Conservation (phyloP, 2,797 vertebrate genomes). For the Podargus strigoides region DNA sequence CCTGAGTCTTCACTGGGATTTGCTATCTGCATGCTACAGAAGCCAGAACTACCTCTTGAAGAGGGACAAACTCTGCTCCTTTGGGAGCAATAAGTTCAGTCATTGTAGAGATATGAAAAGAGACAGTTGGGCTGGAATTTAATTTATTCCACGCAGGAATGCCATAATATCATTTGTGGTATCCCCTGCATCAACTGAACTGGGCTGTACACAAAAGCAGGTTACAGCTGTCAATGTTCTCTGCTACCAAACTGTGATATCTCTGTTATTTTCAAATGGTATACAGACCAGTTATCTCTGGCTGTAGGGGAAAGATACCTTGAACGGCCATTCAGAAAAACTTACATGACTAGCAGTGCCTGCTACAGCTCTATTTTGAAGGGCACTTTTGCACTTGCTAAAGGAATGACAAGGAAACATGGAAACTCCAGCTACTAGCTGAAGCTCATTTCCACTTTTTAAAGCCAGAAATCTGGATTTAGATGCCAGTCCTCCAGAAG, state of each 20-base stretch:
- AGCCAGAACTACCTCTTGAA: not conserved
- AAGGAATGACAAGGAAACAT: not conserved
- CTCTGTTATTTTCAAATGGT: not conserved
- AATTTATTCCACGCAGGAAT: not conserved
- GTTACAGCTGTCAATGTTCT: not conserved
- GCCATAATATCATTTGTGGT: not conserved
- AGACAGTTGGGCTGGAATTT: not conserved
- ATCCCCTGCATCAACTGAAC: not conserved
- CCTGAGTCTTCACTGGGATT: not conserved
- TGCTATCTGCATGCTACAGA: not conserved
- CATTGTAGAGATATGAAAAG: not conserved
- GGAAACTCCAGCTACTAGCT: not conserved
- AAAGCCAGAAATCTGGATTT: constrained; percentile 35
- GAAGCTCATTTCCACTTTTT: not conserved
- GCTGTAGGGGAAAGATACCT: not conserved
- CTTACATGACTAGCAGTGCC: not conserved
- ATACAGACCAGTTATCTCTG: not conserved
- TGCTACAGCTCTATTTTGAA: not conserved
- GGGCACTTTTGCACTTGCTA: not conserved
- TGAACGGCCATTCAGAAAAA: not conserved
- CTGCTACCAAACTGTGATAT: accelerated
- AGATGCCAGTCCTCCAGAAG: constrained; percentile 15
- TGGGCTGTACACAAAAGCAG: not conserved
- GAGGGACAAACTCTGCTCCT: not conserved
- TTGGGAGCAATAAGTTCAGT: not conserved